phyloP scores from a whole-genome alignment of 2,797 vertebrate species.

The Coilia nasus region DNA sequence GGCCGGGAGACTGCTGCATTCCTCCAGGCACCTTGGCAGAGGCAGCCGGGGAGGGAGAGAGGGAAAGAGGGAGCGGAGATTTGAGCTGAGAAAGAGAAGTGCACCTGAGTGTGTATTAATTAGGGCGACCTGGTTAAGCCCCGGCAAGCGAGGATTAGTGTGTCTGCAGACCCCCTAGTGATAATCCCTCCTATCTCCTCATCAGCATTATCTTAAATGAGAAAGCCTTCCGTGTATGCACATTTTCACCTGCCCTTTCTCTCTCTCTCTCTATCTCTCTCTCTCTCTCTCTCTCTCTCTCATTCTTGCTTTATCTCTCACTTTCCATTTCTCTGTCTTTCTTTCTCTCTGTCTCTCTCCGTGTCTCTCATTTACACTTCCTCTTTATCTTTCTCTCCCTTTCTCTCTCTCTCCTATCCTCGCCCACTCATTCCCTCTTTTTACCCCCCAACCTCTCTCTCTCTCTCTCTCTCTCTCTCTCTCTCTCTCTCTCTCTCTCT shows the following conservation, averaged over 20 bases:
- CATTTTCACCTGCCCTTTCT: not conserved
- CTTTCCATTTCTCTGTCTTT: not conserved
- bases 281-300: not conserved
- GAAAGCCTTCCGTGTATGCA: not conserved
- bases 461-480: not conserved
- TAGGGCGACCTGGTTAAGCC: not conserved
- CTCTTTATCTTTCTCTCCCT: not conserved
- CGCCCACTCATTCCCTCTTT: too few species aligned
- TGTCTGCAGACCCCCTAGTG: not conserved
- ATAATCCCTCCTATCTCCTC: not conserved
- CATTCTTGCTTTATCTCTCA: not conserved
- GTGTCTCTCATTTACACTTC: not conserved
- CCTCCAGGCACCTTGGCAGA: slow-evolving; percentile 34
- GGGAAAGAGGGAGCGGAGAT: not conserved
- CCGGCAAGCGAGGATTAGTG: not conserved
- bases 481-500: not conserved
- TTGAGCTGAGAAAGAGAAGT: not conserved
- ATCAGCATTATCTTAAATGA: not conserved
- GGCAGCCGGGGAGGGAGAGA: not conserved
- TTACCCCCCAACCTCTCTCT: not conserved
- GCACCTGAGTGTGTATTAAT: not conserved
- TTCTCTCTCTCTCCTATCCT: not conserved
- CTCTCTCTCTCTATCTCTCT: not conserved
- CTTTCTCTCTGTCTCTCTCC: not conserved
- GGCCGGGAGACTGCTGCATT: slow-evolving; percentile 49